Base-by-base conservation (phyloP, 2,113 vertebrate genomes). In the Gadus chalcogrammus region DNA sequence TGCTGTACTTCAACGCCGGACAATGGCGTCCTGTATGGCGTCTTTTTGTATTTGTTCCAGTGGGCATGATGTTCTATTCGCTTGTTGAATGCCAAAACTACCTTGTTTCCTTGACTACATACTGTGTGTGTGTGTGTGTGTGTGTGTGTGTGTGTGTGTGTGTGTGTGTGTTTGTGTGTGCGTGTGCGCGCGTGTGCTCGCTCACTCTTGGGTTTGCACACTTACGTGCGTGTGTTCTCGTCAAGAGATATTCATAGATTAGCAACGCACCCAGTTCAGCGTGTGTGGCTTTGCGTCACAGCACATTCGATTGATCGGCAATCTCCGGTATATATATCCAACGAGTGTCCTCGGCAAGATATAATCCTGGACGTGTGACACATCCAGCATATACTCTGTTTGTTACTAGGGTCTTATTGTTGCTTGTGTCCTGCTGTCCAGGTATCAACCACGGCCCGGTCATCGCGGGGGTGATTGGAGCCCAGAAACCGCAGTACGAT, bases 401-500 rank as follows among this genome's bases (percentile, higher is more conserved):
- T 31, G 20, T 27, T 15, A 9, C 15, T 61, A 22, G 8, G 17
- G 5, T 61, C 24, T 24, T 13, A 62, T 15, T 5, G 20, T 62
- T 62, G 13, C 15, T 15, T 28, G 18, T 82, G 68, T 82, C n/a
- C 15, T 60, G 42, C 69, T 61, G 61, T 65, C 31, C 87, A 99
- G 97, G 97, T 73, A 98, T 98, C 60, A 99, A 99, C 80, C 95
- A 99, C 0, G 97, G 97, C 1, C 96, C 97, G 72, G 97, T 99
- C 67, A 98, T 98, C 67, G 97, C 97, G 2, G 97, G 97, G 65
- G 97, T 99, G 67, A 99, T 99, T 20, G 97, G 97, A 63, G 97
- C 97, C 78, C 97, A 99, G 90, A 98, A 99, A 82, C 97, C 97
- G 0, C 97, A 99, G 11, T 99, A 99, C 62, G 97, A 99, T 38